A percentile compares a stretch with the other conserved stretches of the same genome.
phyloP scores from a whole-genome alignment of 2,888 invertebrate genomes.

The Gastracanthus pulcherrimus region DNA sequence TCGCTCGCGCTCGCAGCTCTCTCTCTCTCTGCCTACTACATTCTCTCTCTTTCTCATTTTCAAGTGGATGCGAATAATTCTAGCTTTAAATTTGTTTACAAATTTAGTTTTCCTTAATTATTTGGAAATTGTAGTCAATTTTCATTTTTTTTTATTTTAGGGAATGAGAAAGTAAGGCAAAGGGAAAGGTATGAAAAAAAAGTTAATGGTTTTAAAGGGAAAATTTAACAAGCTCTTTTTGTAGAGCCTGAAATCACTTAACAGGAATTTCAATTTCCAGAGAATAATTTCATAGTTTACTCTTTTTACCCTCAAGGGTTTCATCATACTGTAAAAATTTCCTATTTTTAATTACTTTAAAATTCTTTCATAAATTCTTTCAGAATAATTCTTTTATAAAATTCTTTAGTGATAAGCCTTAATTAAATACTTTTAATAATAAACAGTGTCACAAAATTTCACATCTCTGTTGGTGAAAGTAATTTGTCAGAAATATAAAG shows the following conservation, averaged over 20 bases:
- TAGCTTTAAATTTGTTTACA: constrained; percentile 11
- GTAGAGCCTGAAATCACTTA: background rate
- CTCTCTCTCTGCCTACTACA: background rate
- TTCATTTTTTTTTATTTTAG: background rate
- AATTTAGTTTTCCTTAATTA: too few relatives aligned
- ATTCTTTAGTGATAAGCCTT: background rate
- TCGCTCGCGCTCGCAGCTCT: background rate
- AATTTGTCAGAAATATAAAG: too few relatives aligned
- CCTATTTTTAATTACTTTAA: background rate
- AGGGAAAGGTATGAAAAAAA: too few relatives aligned
- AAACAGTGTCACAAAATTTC: too few relatives aligned
- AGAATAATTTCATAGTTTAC: background rate
- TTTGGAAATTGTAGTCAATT: too few relatives aligned
- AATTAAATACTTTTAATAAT: too few relatives aligned
- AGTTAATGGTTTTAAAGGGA: too few relatives aligned
- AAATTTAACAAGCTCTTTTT: background rate
- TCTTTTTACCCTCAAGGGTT: background rate
- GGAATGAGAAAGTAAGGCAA: background rate
- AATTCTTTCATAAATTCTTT: background rate
- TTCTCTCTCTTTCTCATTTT: background rate
- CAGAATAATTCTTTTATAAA: background rate
- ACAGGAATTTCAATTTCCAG: background rate
- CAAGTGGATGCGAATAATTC: background rate
- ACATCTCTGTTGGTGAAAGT: too few relatives aligned
- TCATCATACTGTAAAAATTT: background rate